Evolutionary conservation across 64 coral and sea anemone species (phyloP).

Genomic region (Montipora capricornis): DNA sequence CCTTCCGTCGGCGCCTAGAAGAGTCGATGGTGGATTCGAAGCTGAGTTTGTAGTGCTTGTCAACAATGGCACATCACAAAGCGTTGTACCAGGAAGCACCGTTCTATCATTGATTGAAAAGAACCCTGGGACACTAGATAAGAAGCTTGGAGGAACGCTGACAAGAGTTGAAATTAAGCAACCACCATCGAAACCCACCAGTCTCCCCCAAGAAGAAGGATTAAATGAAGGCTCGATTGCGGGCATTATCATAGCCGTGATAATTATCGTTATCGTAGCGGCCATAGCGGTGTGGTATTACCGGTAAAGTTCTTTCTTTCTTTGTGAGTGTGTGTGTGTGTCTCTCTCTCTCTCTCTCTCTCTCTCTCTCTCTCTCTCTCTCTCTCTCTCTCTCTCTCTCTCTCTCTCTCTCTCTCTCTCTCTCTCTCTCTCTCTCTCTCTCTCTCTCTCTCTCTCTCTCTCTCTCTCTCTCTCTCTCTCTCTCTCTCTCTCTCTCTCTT

Average conservation of each 20-base stretch:
- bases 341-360: too few species aligned
- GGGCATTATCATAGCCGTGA: neutral
- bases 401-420: too few species aligned
- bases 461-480: too few species aligned
- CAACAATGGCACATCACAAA: neutral
- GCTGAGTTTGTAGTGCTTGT: conserved; percentile 7
- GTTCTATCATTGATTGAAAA: neutral
- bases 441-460: too few species aligned
- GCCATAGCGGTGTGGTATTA: conserved; percentile 22
- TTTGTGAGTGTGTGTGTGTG: neutral
- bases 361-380: too few species aligned
- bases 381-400: too few species aligned
- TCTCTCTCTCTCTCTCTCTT: too few species aligned
- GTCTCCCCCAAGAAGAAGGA: neutral
- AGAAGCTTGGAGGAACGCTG: neutral
- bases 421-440: too few species aligned
- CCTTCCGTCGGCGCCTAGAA: neutral
- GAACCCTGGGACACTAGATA: neutral
- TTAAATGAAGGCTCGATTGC: neutral
- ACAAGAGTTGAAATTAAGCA: neutral
- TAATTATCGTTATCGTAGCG: neutral
- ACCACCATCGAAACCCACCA: neutral
- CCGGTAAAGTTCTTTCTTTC: neutral
- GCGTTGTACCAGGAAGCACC: neutral
- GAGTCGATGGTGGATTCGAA: neutral